These are phyloP conservation scores for Callinectes sapidus DNA, from an alignment of 2,888 invertebrate species.

Conservation along the genomic window DNA sequence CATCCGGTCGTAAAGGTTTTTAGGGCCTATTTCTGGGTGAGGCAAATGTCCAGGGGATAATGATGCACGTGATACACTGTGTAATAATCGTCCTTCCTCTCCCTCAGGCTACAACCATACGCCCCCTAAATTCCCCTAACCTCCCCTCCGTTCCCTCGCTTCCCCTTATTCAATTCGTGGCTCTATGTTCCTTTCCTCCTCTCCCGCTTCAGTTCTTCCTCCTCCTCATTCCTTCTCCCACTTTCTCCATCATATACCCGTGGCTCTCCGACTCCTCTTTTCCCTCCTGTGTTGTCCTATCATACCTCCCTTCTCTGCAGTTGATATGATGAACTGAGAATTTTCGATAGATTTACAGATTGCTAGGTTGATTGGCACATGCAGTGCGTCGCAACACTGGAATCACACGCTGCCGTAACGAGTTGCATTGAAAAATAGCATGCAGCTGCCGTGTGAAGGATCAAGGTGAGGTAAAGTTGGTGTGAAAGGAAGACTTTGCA, in stretches of 20 bases:
- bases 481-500: slow-evolving; percentile 9
- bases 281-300: background rate
- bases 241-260: background rate
- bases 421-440: background rate
- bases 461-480: background rate
- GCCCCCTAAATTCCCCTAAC: background rate
- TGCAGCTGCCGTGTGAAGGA: background rate
- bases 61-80: slow-evolving; percentile 9
- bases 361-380: too few species aligned
- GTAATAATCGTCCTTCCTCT: slow-evolving; percentile 5
- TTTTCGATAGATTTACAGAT: background rate
- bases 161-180: background rate
- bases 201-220: background rate
- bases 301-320: background rate
- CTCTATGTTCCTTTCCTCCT: background rate
- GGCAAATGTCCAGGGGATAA: background rate
- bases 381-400: too few species aligned
- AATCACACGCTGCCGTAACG: too few species aligned
- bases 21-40: background rate
- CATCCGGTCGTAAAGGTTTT: background rate
- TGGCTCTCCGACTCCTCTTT: background rate
- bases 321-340: background rate
- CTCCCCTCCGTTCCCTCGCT: background rate
- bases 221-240: background rate
- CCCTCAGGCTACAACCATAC: background rate